Base-by-base conservation (phyloP, 2,888 invertebrate genomes). In the Syrista parreyssii region DNA sequence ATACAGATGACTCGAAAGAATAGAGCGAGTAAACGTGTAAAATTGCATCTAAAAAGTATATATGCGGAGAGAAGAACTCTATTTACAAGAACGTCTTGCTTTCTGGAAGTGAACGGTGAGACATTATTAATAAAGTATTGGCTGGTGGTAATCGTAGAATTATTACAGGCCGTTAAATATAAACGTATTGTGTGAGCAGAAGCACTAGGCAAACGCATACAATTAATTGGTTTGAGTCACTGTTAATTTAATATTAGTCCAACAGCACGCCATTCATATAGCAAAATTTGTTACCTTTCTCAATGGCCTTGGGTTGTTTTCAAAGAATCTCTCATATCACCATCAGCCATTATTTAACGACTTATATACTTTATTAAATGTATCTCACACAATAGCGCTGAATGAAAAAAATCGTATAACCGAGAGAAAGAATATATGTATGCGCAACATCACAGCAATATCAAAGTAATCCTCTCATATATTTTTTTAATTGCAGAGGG, bases 371-470 rank as follows among this genome's bases (percentile, higher is more conserved):
- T 88, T 88, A 88, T 89, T 89, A 86, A 89, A 81, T 81, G 84
- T 86, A 88, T 88, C 86, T 88, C 89, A 90, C 89, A 89, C 85
- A 88, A 83, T 84, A 79, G 81, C 80, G 84, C 83, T 81, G 77
- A 82, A 83, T 81, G 79, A n/a, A 32, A 76, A 79, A 74, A 74
- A 40, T 23, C 68, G 33, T 76, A 78, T 73, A 73, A 78, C 55
- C 75, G 75, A 78, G 71, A 78, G 36, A 11, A 9, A 55, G 23
- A 23, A 55, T 55, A 75, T 68, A 78, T 75, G 15, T 33, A 78
- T 31, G 32, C 75, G 73, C 75, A 75, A 75, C 71, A 75, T 78
- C 78, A 78, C 78, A 78, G 78, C 36, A 71, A 68, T 74, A 36
- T 75, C 71, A 71, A 55, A 32, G 73, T 68, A 55, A 12, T 68